Percentiles rank a stretch among this genome's conserved stretches.
phyloP scores from a whole-genome alignment of 2,888 invertebrate species.

The Digitonthophagus gazella region DNA sequence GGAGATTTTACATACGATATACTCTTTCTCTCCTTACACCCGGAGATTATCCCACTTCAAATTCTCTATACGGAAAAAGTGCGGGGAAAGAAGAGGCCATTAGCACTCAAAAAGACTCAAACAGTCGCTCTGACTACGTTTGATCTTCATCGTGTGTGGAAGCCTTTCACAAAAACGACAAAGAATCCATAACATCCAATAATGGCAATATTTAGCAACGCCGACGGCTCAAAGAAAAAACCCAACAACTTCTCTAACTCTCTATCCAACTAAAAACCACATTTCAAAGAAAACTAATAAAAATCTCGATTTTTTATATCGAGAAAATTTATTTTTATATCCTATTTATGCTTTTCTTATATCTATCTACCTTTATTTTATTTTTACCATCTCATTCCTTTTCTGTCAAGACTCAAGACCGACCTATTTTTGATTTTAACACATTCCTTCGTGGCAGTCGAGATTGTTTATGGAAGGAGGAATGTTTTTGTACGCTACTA shows the following conservation, averaged over 20 bases:
- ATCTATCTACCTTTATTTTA: no score
- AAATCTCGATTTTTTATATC: no score
- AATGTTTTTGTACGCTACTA: slow-evolving; percentile 13
- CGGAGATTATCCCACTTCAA: neutral
- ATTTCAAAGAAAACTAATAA: no score
- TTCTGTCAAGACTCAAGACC: no score
- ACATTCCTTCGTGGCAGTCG: slow-evolving; percentile 9
- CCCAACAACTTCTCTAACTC: no score
- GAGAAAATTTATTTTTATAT: no score
- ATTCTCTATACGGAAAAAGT: neutral
- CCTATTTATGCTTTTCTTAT: no score
- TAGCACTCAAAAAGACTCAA: neutral
- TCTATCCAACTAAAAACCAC: no score
- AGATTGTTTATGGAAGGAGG: neutral
- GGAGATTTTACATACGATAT: no score
- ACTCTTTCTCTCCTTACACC: neutral
- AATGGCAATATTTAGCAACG: no score
- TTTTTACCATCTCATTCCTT: no score
- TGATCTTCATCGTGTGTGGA: neutral
- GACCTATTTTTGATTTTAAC: slow-evolving; percentile 12
- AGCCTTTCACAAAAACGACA: neutral
- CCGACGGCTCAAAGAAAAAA: no score
- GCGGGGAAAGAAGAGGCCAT: neutral
- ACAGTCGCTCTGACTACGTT: neutral
- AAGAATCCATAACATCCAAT: neutral